Conservation (phyloP, 2,797 vertebrate species). For the Rhodeus uyekii region DNA sequence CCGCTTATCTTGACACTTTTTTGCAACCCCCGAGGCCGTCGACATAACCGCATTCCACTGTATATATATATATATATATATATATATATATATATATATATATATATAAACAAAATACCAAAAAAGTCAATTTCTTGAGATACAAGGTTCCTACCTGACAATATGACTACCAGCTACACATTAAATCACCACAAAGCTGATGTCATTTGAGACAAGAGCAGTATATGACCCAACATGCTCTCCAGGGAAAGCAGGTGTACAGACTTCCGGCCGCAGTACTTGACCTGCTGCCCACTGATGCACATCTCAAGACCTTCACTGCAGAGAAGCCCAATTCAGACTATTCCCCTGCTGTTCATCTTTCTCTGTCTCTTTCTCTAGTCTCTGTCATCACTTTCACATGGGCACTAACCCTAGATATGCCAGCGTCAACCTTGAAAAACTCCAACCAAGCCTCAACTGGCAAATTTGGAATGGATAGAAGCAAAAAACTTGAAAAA, state of each 20-base stretch:
- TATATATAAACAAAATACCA: no score
- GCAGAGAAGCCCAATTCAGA: constrained; percentile 12
- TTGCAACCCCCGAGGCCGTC: no score
- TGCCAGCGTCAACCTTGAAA: neutral
- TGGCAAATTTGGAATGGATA: neutral
- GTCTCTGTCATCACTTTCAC: constrained; percentile 28
- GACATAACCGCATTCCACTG: no score
- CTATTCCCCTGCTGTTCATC: neutral
- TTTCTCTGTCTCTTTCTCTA: neutral
- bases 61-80: no score
- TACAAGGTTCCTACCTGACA: neutral
- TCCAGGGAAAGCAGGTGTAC: constrained; percentile 1
- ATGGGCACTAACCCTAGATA: neutral
- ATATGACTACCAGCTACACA: neutral
- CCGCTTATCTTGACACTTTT: no score
- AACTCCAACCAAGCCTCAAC: neutral
- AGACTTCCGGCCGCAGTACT: neutral
- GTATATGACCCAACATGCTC: constrained; percentile 2
- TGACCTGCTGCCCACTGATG: constrained; percentile 7
- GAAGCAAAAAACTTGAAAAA: constrained; percentile 51
- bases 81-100: no score
- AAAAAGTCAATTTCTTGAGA: neutral
- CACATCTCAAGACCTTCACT: neutral
- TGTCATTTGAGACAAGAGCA: constrained; percentile 13
- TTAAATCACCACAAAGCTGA: constrained; percentile 25